Evolutionary conservation across 2,888 invertebrate genomes (phyloP), one percentile per base, ranked within the genome.

Genomic region (Ectemnius lituratus): DNA sequence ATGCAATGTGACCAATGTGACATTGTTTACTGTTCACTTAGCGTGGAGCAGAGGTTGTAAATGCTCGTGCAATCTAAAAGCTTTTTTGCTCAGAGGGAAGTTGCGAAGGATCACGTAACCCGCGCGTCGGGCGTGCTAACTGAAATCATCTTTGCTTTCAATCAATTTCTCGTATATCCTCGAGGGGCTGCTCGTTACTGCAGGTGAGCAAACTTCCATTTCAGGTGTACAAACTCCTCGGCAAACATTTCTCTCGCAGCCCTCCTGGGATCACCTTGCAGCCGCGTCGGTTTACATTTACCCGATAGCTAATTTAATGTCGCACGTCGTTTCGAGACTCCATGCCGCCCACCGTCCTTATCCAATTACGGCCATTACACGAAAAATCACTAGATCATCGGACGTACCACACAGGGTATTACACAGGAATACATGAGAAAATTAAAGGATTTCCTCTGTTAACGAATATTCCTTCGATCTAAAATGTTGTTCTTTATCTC

Each of bases 151-250:
- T 77, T 76, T 62, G 72, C 66, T 57, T 72, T 79, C 66, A 69
- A 72, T 74, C 68, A 67, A 76, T 73, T 73, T 71, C 60, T 45
- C 63, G 67, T 66, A 18, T 61, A 60, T 62, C 71, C 47, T 11
- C 57, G 52, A 60, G 13, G 60, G 64, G 20, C 52, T 57, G 23
- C 16, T 63, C 69, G 71, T 75, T 80, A 82, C 73, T 72, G 70
- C 73, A 78, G 60, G 61, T 65, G 73, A 52, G 74, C 73, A 76
- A 81, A 82, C 73, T 80, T 73, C 69, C 67, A 76, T 78, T 80
- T 82, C 70, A 70, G 62, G 73, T 69, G 71, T 73, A 76, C 59
- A 71, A 76, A 75, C 71, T 82, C 66, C 69, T 65, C 59, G 45
- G 62, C 63, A 73, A 78, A 78, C 73, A 73, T 67, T 56, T 65